Evolutionary conservation across 2,888 invertebrate species (phyloP), one percentile per base, ranked within the genome.

Genomic region (Phytoseiulus persimilis): DNA sequence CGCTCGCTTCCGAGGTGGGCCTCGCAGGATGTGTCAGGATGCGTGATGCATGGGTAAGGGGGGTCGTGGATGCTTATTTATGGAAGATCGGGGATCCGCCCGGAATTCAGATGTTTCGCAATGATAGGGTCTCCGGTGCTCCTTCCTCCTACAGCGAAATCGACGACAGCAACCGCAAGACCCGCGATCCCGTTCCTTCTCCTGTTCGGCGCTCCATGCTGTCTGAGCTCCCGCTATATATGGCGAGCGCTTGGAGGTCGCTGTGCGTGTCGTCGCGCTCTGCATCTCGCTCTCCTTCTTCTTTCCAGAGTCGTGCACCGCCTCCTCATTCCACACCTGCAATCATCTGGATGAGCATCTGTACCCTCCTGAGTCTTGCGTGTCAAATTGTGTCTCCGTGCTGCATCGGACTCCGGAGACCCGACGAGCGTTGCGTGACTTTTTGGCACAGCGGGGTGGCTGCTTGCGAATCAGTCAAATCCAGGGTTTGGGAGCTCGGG

Each of bases 321-420:
- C 65, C 65, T 65, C 65, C 65, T 65, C 65, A 65, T 65, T 65
- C 65, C 65, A 65, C 65, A 65, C 65, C 65, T 65, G 18, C 65
- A 65, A 65, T 65, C 65, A 65, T 65, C 65, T 65, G 65, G 65
- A 65, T 65, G 65, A 65, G 65, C 65, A 65, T 65, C 65, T 65
- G 65, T 65, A 65, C 65, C 65, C 65, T 65, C 65, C 65, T 65
- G 65, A 65, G 65, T 65, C 65, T 65, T 23, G 65, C 65, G 65
- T 65, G 65, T 65, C 65, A 65, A 65, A 65, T 65, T 65, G 65
- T 65, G 65, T 65, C 65, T 65, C 65, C 65, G 65, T 65, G 65
- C 65, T 65, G 65, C 65, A 65, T 65, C 65, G 65, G 65, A 65
- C 65, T 65, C 65, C 5, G 65, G 65, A 65, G 65, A 65, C 65